Base-by-base conservation (phyloP, 2,888 invertebrate genomes). In the Dascillus cervinus region DNA sequence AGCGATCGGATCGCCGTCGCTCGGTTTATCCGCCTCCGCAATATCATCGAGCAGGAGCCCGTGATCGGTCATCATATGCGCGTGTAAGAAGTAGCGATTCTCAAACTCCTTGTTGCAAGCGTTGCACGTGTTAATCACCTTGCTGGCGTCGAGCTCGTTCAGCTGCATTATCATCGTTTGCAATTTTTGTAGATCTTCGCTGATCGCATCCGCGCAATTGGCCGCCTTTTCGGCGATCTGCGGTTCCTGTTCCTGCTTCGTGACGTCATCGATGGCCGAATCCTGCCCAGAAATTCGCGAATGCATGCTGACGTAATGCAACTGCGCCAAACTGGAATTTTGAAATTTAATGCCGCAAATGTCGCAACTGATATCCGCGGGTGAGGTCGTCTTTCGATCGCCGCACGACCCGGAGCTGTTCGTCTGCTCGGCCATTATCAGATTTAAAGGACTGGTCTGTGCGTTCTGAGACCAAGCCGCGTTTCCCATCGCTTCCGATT, bases 131-230 rank as follows among this genome's bases (percentile, higher is more conserved):
- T 49, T 50, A 3, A 50, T 51, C 12, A 70, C 56, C 40, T 72
- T 69, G 37, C 69, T 69, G 0, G 73, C 77, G 46, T 83, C 83
- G 25, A 87, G 66, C 46, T 85, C 88, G 63, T 87, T 94, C 52
- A 89, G 67, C 64, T 86, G 91, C 50, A 83, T 76, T 52, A 87
- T 86, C 90, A 89, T 94, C 11, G 86, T 86, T 63, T 91, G 90
- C 33, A 91, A 64, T 59, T 90, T 89, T 43, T 88, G 83, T 8
- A 91, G 67, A 60, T 90, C 89, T 60, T 89, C 86, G 46, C 85
- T 86, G 29, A 88, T 82, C 2, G 79, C 71, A 40, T 73, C 75
- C 3, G 72, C 66, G 26, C 62, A 66, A 57, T 42, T 30, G 17
- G 39, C 12, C 27, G 34, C 41, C 36, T 32, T 39, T 26, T 32